Evolutionary conservation across 2,797 vertebrate species (phyloP), one percentile per base, ranked within the genome.

Genomic region (Ispidina lecontei): DNA sequence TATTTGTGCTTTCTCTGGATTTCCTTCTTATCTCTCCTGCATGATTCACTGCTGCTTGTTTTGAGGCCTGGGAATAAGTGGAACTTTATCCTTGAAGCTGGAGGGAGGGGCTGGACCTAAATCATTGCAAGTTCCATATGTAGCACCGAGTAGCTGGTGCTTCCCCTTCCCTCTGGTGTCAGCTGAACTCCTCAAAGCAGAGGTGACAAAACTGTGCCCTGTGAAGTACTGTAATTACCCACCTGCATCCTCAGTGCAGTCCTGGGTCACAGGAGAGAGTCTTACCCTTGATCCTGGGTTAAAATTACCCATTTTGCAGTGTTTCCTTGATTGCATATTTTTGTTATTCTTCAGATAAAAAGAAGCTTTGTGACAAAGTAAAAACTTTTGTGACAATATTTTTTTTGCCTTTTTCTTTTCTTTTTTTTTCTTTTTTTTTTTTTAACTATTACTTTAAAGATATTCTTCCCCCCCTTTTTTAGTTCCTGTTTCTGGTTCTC

Each of bases 401-500:
- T 74, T 31, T 84, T 87, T 59, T 69, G 55, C 51, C 73, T 75
- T 89, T 81, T 49, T 59, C 20, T 14, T 47, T 26, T 62, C 28
- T 15, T 37, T 14, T n/a, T 20, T 37, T 28, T 29, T 14, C 14
- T 44, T 29, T 49, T 28, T 8, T 92, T 69, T 87, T 76, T 72
- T 89, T 85, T 33, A 89, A 84, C 71, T 79, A 46, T 93, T 96
- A 55, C 90, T 94, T 95, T 93, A 94, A 92, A 92, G 83, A 46
- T 83, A 31, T 78, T 68, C 90, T 90, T 96, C 84, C 79, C 62
- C 85, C 87, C 89, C 92, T 87, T 65, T 93, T 96, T 85, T 90
- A 98, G 98, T 91, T 93, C 91, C 96, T 28, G 88, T 93, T 96
- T 89, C 86, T 86, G 91, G 52, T 95, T 97, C 96, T 55, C 92